Evolutionary conservation across 1,140 invertebrate species (phyloP), one percentile per base, ranked within the genome.

Genomic region (Branchinecta lynchi): DNA sequence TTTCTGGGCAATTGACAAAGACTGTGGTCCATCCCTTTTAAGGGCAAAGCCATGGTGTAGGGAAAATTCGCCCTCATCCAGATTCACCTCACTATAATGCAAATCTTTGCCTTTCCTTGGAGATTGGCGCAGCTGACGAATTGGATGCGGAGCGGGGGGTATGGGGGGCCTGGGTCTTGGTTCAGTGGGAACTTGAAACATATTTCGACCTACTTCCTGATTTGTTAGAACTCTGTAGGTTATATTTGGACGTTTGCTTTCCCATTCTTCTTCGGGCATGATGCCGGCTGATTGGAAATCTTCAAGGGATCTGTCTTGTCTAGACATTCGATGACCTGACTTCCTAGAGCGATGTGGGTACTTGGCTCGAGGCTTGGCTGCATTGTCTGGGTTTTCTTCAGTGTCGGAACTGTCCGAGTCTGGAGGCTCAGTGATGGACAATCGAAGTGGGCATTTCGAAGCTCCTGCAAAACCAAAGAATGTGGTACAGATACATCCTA

Each of bases 321-420:
- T 70, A 9, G 72, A 44, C 32, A 71, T 73, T 72, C 73, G 68
- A 20, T 12, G 51, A 2, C 12, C 51, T 3, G 51, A 60, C 17
- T 75, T 69, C 45, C 77, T 70, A 32, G 79, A 75, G 71, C 84
- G 82, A 73, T 86, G 84, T 8, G 83, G 82, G 74, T 87, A 85
- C 76, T 87, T 87, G 7, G 84, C 83, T 73, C 84, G 84, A 8
- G 84, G 80, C 69, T 73, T 73, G 70, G 12, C 45, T 51, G 66
- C 72, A 67, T 3, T 66, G 45, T 12, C 45, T 12, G 43, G 67
- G 6, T 60, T 60, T 60, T 60, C 51, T 60, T 60, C 51, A 3
- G 51, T 60, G 17, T 60, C 51, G 3, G 51, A 60, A 20, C 51
- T 60, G 6, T 60, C 51, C 17, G 51, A 60, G 17, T 60, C 51